Percentiles rank a stretch among this genome's conserved stretches.
Conservation (phyloP, 2,797 vertebrate species). For the Staurois parvus region DNA sequence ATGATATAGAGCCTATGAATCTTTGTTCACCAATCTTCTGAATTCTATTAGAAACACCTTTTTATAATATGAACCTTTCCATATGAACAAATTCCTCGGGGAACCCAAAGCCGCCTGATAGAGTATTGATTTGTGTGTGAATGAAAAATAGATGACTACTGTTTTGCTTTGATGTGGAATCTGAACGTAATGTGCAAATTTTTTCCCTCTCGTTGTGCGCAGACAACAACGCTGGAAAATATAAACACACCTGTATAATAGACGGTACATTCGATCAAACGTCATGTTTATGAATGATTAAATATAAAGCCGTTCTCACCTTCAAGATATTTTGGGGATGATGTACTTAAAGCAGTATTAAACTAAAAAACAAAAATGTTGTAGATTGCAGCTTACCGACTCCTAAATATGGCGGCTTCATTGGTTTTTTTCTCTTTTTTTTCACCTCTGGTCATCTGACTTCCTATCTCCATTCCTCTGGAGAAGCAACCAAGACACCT, state of each 20-base stretch:
- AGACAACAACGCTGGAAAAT: neutral
- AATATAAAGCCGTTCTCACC: neutral
- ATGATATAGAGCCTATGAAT: slow-evolving; percentile 48
- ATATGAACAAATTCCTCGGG: slow-evolving; percentile 53
- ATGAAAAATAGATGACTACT: slow-evolving; percentile 62
- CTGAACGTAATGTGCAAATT: slow-evolving; percentile 53
- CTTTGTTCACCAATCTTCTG: slow-evolving; percentile 47
- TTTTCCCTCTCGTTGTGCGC: neutral
- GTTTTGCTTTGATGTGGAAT: slow-evolving; percentile 49
- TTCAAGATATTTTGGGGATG: neutral
- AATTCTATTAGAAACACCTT: slow-evolving; percentile 58
- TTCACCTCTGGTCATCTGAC: too few species aligned
- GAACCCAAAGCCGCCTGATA: slow-evolving; percentile 57
- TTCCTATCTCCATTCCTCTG: too few species aligned
- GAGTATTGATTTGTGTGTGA: slow-evolving; percentile 62
- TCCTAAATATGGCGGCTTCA: too few species aligned
- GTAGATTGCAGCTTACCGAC: too few species aligned
- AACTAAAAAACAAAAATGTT: too few species aligned
- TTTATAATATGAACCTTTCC: slow-evolving; percentile 60
- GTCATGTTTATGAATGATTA: neutral
- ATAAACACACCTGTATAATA: neutral
- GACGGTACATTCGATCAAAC: neutral
- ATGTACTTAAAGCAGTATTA: neutral
- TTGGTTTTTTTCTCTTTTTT: too few species aligned
- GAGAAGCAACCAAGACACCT: too few species aligned